Base-by-base conservation (phyloP, 2,113 vertebrate genomes). In the Seriola quinqueradiata region DNA sequence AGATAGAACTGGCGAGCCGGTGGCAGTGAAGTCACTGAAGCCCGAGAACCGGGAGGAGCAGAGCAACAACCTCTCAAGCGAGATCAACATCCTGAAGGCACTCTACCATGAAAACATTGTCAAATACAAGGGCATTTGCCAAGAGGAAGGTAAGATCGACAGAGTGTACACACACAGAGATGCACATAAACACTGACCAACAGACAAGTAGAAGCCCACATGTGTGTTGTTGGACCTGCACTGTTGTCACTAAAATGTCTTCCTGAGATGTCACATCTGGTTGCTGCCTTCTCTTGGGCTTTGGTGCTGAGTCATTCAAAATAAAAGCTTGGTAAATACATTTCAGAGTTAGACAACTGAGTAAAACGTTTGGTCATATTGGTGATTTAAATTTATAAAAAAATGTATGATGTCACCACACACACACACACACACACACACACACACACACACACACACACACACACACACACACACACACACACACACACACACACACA, bases 31-130 rank as follows among this genome's bases (percentile, higher is more conserved):
- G 72, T 99, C 97, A 0, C 93, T 99, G 10, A 99, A 99, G 89
- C 97, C 97, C 0, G 97, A 99, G 87, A 98, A 95, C 0, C 94
- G 96, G 6, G 97, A 97, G 46, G 97, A 98, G 84, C 97, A 98
- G 91, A 96, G 96, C 7, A 96, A 95, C 63, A 98, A 98, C 81
- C 96, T 99, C 83, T 96, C 97, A 87, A 95, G 96, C 63, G 98
- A 99, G 90, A 98, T 99, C 0, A 94, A 97, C 90, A 99, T 99
- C 91, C 76, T 99, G 81, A 96, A 97, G 91, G 98, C 96, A 42
- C 97, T 99, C 12, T 99, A 99, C 78, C 98, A 99, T 0, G 96
- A 99, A 70, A 99, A 99, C 94, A 99, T 99, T 0, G 98, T 99
- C 73, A 99, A 97, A 69, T 99, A 99, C 86, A 99, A 99, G 78